Conservation (phyloP, 2,888 invertebrate genomes). For the Candidula unifasciata region DNA sequence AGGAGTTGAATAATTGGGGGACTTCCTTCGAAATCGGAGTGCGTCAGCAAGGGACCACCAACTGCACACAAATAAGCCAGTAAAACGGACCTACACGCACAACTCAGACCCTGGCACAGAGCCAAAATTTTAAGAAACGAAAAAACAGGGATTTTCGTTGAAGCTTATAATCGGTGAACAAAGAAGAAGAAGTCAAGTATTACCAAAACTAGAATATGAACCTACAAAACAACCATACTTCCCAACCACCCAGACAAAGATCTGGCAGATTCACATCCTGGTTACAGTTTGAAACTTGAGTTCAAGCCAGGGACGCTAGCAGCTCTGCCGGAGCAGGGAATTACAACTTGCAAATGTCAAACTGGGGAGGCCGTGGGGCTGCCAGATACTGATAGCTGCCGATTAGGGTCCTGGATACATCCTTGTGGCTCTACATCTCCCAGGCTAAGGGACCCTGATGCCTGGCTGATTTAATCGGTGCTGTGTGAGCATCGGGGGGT, state of each 20-base stretch:
- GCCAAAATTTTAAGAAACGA: too few species aligned
- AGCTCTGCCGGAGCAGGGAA: constrained; percentile 12
- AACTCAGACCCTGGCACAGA: too few species aligned
- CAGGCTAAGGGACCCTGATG: background rate
- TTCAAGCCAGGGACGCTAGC: background rate
- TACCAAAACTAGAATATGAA: too few species aligned
- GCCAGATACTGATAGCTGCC: constrained; percentile 35
- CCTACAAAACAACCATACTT: too few species aligned
- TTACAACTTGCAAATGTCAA: constrained; percentile 36
- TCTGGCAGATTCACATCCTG: background rate
- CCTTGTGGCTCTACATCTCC: background rate
- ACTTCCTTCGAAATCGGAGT: too few species aligned
- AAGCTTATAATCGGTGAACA: too few species aligned
- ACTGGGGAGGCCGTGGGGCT: constrained; percentile 15
- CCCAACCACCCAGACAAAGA: background rate
- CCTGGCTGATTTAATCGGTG: background rate
- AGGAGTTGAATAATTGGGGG: too few species aligned
- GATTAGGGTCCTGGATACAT: constrained; percentile 20
- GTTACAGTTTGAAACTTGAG: background rate
- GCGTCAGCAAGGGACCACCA: too few species aligned
- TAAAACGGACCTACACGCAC: too few species aligned
- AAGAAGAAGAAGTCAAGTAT: too few species aligned
- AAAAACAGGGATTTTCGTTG: too few species aligned
- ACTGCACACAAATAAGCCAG: too few species aligned
- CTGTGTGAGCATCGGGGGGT: background rate